phyloP scores from a whole-genome alignment of 2,113 vertebrate species.

The Struthidea cinerea region DNA sequence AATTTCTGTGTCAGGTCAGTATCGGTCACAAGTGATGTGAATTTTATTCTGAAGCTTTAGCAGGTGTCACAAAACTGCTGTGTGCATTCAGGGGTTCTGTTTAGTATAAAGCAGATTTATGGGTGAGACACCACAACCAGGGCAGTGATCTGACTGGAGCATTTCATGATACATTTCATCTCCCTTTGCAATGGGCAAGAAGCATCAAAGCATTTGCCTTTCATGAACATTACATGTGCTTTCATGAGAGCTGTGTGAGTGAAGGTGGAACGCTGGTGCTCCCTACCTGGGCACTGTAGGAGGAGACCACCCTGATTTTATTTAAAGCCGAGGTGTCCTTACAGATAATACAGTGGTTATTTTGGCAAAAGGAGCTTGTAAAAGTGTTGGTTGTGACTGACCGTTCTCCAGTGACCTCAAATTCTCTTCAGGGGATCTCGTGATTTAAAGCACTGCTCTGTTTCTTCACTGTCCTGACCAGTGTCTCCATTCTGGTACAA shows the following conservation, averaged over 20 bases:
- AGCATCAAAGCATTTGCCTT: not conserved
- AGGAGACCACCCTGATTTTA: not conserved
- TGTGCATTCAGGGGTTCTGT: not conserved
- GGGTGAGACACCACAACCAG: not conserved
- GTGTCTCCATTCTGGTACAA: not conserved
- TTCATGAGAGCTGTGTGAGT: not conserved
- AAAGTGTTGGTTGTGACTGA: not conserved
- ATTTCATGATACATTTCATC: not conserved
- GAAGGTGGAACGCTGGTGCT: not conserved
- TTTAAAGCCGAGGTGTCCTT: constrained; percentile 42
- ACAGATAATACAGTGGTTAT: not conserved
- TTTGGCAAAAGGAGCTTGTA: not conserved
- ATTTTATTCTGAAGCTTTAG: not conserved
- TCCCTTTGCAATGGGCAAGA: not conserved
- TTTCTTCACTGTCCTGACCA: constrained; percentile 3
- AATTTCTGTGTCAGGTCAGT: not conserved
- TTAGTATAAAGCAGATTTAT: not conserved
- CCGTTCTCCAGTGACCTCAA: constrained; percentile 49
- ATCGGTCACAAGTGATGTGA: not conserved
- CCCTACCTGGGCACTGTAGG: not conserved
- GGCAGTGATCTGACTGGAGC: not conserved
- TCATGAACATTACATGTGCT: not conserved
- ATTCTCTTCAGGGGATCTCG: constrained; percentile 19
- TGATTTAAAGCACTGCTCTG: not conserved
- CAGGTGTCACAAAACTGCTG: not conserved